A percentile compares a stretch with the other conserved stretches of the same genome.
phyloP scores from a whole-genome alignment of 1,140 invertebrate genomes.

The Semibalanus balanoides region DNA sequence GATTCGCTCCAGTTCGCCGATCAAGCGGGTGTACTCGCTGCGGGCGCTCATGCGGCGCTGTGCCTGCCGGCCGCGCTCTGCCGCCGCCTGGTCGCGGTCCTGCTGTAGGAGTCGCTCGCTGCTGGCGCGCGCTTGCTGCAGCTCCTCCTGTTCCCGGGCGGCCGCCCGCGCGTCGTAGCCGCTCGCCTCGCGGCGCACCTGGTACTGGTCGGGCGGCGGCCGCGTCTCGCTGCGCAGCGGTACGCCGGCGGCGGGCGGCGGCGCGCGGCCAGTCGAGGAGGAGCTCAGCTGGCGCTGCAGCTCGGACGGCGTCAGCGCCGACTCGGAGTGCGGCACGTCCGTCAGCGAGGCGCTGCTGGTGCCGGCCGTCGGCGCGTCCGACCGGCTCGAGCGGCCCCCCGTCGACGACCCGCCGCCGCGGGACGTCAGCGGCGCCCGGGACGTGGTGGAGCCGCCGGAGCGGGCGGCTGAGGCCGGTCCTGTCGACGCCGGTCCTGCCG shows the following conservation, averaged over 20 bases:
- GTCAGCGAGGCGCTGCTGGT: neutral
- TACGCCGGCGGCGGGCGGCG: neutral
- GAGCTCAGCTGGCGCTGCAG: neutral
- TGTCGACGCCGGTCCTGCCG: too few species aligned
- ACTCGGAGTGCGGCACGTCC: neutral
- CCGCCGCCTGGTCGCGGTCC: neutral
- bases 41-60: neutral
- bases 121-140: neutral
- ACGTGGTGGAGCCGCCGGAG: neutral
- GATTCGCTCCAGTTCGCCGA: neutral
- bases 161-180: constrained; percentile 1
- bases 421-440: neutral
- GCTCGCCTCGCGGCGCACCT: neutral
- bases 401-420: neutral
- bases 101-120: neutral
- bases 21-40: neutral
- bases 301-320: neutral
- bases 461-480: too few species aligned
- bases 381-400: neutral
- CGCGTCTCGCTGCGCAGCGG: neutral
- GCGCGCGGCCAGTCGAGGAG: neutral
- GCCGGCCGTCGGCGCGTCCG: neutral
- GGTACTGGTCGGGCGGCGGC: neutral
- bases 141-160: neutral
- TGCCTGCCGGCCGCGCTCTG: neutral